Base-by-base conservation (phyloP, 64 coral and sea anemone species). In the Trachythela sp. region DNA sequence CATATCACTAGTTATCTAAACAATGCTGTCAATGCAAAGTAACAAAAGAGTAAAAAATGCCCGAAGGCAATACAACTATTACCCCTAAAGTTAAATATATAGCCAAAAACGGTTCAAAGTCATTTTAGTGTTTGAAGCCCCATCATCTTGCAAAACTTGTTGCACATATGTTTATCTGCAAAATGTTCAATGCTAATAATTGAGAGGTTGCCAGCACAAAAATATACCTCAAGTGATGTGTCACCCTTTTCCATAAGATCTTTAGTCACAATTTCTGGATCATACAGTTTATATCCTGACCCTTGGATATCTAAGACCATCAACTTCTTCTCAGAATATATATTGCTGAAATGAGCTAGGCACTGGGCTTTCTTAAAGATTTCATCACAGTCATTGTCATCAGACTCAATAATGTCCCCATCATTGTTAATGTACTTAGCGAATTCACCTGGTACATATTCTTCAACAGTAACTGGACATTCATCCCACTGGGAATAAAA, bases 391-490 rank as follows among this genome's bases (percentile, higher is more conserved):
- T 40, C 37, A 34, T 36, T 1, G 10, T 36, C 3, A 80, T 10
- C 0, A 34, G 31, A 15, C 20, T 80, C 37, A 40, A 35, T 15
- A 45, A 86, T 54, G 24, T 80, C 37, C 75, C 94, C 94, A 95
- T 92, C 84, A 88, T 95, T 95, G 68, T 95, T 95, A 34, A 92
- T 88, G 22, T 90, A 40, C 68, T 95, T 92, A 7, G 32, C 75
- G 89, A 95, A 95, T 10, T 14, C 30, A 26, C 91, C 91, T 88
- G 68, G 84, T 34, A 95, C 94, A 90, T 90, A 95, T 84, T 95
- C 91, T 71, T 95, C 91, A 30, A 95, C 84, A 37, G 94, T 95
- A 56, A 85, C 88, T 64, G 88, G 91, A 43, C 92, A 37, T 17
- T 85, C 88, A 48, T 90, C 37, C 37, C 80, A 72, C 31, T 34